Percentiles rank a stretch among this genome's conserved stretches.
Evolutionary conservation across 2,888 invertebrate species (phyloP).

Genomic region (Pyrrhia umbra): DNA sequence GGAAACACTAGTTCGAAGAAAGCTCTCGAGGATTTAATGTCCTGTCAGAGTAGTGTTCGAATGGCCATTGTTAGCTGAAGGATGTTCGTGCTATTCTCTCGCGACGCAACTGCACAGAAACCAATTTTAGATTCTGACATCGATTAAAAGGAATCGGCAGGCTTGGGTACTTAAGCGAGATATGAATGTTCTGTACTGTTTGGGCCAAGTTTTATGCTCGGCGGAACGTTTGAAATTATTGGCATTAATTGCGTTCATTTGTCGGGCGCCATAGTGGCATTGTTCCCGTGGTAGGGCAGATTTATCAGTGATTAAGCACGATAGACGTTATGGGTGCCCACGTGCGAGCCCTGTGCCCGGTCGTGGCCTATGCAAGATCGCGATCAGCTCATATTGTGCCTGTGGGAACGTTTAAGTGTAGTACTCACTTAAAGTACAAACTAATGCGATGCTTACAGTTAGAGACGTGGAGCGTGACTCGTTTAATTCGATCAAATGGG

Average conservation of each 20-base stretch:
- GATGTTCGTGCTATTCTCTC: slow-evolving; percentile 36
- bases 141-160: slow-evolving; percentile 50
- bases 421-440: slow-evolving; percentile 51
- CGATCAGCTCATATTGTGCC: slow-evolving; percentile 79
- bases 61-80: slow-evolving; percentile 64
- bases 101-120: slow-evolving; percentile 41
- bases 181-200: slow-evolving; percentile 46
- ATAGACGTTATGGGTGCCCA: slow-evolving; percentile 76
- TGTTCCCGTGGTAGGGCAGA: slow-evolving; percentile 77
- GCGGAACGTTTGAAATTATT: slow-evolving; percentile 69
- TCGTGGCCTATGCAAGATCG: slow-evolving; percentile 82
- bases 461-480: slow-evolving; percentile 62
- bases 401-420: slow-evolving; percentile 75
- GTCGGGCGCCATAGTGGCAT: slow-evolving; percentile 78
- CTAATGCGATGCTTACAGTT: slow-evolving; percentile 55
- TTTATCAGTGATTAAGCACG: slow-evolving; percentile 82
- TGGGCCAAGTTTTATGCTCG: slow-evolving; percentile 47
- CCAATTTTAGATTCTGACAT: slow-evolving; percentile 57
- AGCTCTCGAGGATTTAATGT: slow-evolving; percentile 76
- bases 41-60: slow-evolving; percentile 69
- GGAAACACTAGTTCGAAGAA: slow-evolving; percentile 84
- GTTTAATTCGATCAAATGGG: slow-evolving; percentile 61
- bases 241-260: slow-evolving; percentile 83
- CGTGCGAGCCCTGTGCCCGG: slow-evolving; percentile 79
- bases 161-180: slow-evolving; percentile 21